phyloP scores from a whole-genome alignment of 2,113 vertebrate genomes.

The Dromas ardeola region DNA sequence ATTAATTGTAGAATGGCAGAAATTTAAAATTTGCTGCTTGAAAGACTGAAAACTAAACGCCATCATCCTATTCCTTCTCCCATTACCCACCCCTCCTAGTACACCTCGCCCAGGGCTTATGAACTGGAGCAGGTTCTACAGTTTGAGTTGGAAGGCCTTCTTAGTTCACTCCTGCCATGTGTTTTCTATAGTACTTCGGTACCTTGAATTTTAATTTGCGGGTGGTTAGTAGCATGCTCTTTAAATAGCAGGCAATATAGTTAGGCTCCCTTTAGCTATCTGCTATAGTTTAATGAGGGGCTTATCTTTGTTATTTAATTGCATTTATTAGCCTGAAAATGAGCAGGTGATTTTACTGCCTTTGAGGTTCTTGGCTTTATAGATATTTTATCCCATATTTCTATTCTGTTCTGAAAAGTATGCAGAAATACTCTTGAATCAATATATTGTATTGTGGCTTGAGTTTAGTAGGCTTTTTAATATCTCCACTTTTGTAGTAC shows the following conservation, averaged over 20 bases:
- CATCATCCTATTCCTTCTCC: not conserved
- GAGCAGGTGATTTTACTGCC: not conserved
- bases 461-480: not conserved
- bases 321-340: not conserved
- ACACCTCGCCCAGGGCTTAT: not conserved
- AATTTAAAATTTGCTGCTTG: not conserved
- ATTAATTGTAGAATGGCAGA: not conserved
- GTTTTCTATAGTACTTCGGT: not conserved
- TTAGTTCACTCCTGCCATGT: not conserved
- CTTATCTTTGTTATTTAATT: not conserved
- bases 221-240: not conserved
- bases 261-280: not conserved
- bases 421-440: not conserved
- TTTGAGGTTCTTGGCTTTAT: not conserved
- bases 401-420: not conserved
- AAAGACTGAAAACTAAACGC: not conserved
- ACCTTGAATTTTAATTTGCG: not conserved
- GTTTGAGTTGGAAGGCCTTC: not conserved
- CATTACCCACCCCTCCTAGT: accelerated
- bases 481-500: not conserved
- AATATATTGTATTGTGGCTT: not conserved
- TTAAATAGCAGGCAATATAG: not conserved
- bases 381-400: not conserved
- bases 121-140: not conserved
- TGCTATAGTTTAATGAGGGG: not conserved